phyloP scores from a whole-genome alignment of 2,797 vertebrate species.

The Rallus crepitans region DNA sequence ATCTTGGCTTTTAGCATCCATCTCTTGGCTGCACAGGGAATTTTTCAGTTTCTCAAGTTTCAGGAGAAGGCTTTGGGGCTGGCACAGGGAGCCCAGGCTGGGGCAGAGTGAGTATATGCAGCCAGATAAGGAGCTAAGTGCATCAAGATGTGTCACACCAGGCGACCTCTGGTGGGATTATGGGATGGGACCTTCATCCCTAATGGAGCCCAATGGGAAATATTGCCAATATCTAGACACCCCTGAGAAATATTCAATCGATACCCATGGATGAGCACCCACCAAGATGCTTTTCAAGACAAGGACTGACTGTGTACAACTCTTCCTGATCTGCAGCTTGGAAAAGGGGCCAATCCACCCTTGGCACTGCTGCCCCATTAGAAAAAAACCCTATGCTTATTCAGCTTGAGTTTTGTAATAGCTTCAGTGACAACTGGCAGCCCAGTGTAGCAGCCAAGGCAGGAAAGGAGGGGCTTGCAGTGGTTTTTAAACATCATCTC shows the following conservation, averaged over 20 bases:
- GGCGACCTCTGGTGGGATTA: not conserved
- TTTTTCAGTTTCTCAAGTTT: not conserved
- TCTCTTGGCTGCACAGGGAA: not conserved
- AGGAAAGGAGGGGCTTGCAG: not conserved
- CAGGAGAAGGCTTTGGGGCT: not conserved
- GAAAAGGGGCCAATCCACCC: not conserved
- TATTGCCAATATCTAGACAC: not conserved
- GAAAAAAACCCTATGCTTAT: not conserved
- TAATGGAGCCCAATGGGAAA: not conserved
- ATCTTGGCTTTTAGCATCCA: not conserved
- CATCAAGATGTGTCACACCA: not conserved
- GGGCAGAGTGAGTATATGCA: rapidly evolving
- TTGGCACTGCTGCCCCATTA: not conserved
- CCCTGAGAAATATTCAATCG: not conserved
- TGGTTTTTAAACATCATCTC: not conserved
- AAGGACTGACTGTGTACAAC: not conserved
- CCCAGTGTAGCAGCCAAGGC: not conserved
- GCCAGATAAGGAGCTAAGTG: not conserved
- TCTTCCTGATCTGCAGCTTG: not conserved
- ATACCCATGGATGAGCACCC: not conserved
- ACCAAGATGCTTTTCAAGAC: not conserved
- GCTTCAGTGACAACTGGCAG: not conserved
- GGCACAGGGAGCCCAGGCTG: not conserved
- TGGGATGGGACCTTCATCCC: not conserved
- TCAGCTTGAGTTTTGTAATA: not conserved